A percentile compares a stretch with the other conserved stretches of the same genome.
Conservation (phyloP, 2,797 vertebrate species). For the Sebastes itinus region DNA sequence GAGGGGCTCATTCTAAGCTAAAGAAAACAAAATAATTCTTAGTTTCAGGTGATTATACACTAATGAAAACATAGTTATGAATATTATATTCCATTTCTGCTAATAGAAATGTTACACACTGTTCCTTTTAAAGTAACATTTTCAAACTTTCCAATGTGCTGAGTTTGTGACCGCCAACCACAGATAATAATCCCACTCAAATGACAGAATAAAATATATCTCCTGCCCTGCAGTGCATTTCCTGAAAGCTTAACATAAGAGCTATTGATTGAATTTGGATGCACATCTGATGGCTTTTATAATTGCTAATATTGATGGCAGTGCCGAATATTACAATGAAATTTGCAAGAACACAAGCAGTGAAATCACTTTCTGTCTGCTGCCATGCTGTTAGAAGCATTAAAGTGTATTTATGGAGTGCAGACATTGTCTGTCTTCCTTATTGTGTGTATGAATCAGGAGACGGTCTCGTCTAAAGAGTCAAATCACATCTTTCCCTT, state of each 20-base stretch:
- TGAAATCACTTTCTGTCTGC: conserved; percentile 53
- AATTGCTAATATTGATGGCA: conserved; percentile 66
- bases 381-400: conserved; percentile 54
- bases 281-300: conserved; percentile 57
- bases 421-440: conserved; percentile 49
- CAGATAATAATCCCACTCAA: conserved; percentile 34
- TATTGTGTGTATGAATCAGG: conserved; percentile 41
- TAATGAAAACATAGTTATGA: too few species aligned
- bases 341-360: conserved; percentile 52
- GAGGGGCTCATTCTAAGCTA: too few species aligned
- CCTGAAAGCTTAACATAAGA: conserved; percentile 53
- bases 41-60: too few species aligned
- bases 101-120: too few species aligned
- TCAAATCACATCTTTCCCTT: conserved; percentile 27
- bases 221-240: conserved; percentile 52
- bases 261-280: conserved; percentile 64
- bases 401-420: conserved; percentile 58
- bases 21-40: too few species aligned
- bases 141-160: neutral
- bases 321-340: conserved; percentile 50
- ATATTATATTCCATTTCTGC: too few species aligned
- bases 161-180: conserved; percentile 7
- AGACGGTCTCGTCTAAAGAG: conserved; percentile 37
- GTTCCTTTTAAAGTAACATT: neutral
- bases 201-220: conserved; percentile 51